Evolutionary conservation across 2,888 invertebrate species (phyloP), one percentile per base, ranked within the genome.

Genomic region (Alsophila aescularia): DNA sequence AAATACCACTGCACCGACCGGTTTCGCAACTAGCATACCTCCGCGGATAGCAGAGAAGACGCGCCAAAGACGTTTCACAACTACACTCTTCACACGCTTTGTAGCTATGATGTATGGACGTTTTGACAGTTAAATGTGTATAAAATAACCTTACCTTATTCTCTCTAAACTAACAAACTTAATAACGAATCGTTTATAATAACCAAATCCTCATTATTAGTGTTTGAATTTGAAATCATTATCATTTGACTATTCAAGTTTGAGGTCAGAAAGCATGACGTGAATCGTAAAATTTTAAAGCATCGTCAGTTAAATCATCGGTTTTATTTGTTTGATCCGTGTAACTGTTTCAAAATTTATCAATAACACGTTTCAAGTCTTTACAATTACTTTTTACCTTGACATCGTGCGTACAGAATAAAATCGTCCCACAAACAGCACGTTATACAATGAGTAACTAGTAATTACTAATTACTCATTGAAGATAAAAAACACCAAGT

Each of bases 31-130:
- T 51, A 51, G 62, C 68, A 64, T 67, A 66, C 57, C 62, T 41
- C 43, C n/a, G n/a, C n/a, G 55, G 60, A 60, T 67, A 59, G 52
- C 58, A 62, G 43, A 61, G 57, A 58, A 69, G 67, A 74, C 67
- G 67, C 62, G 70, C 68, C 60, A 65, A 65, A 59, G 59, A 64
- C 62, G 58, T 75, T 76, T 73, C 77, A 75, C 73, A 73, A 73
- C 56, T 53, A 57, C 60, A 41, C 51, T 47, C 55, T 51, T 45
- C 41, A 53, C 54, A 40, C 48, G 21, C 32, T 36, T 52, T 54
- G 42, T 14, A 35, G 32, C 47, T 52, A 27, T 50, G 52, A 58
- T 58, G 37, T 60, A 54, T 43, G 44, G 34, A 40, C 24, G 47
- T 16, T 21, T 39, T 39, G 41, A 50, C 42, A 58, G 18, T 29